Conservation (phyloP, 2,888 invertebrate genomes). For the Hirudinaria manillensis region DNA sequence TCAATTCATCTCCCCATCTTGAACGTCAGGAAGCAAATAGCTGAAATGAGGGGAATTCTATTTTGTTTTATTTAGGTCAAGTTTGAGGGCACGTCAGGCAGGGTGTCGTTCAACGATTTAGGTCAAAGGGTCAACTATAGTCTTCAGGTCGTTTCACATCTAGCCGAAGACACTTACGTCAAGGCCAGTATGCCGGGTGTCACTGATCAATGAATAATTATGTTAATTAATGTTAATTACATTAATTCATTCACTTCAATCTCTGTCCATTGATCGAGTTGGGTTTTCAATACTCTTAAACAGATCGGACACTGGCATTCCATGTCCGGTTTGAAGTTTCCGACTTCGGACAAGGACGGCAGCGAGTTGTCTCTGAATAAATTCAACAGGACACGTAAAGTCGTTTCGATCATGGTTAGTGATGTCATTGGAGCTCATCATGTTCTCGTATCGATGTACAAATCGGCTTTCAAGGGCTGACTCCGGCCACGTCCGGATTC, state of each 20-base stretch:
- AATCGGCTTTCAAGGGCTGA: not conserved
- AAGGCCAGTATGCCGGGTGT: no score
- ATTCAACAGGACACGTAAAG: constrained; percentile 19
- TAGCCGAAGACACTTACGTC: not conserved
- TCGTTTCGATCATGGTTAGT: constrained; percentile 27
- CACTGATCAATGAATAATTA: not conserved
- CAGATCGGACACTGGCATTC: constrained; percentile 10
- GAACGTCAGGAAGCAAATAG: no score
- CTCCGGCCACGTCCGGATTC: not conserved
- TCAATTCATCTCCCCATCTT: no score
- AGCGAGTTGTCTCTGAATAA: not conserved
- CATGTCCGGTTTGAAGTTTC: not conserved
- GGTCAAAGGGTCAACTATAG: constrained; percentile 4
- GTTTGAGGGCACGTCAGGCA: not conserved
- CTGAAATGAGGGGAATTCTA: no score
- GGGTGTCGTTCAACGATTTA: not conserved
- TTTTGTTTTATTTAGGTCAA: not conserved
- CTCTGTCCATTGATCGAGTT: not conserved
- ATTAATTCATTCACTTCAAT: not conserved
- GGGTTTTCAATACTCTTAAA: not conserved
- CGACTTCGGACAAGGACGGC: not conserved
- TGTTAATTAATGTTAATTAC: not conserved
- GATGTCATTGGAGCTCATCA: not conserved
- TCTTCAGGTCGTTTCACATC: not conserved
- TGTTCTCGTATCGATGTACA: not conserved